Evolutionary conservation across 2,113 vertebrate genomes (phyloP).

Genomic region (Oenanthe oenanthe): DNA sequence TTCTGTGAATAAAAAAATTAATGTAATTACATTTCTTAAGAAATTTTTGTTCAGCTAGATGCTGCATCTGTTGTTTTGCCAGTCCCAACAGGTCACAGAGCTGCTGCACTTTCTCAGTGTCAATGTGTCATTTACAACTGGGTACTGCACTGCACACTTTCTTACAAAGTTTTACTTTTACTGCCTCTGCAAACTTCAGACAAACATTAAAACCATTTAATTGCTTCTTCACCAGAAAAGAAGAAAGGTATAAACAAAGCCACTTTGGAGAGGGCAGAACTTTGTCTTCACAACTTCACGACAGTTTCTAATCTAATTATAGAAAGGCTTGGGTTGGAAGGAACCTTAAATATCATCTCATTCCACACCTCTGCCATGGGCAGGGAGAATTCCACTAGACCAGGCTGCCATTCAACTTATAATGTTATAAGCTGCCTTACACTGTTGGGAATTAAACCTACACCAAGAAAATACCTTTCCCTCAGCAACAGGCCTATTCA

Average conservation of each 20-base stretch:
- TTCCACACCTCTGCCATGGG: neutral
- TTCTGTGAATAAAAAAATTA: no score
- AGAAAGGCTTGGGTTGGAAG: neutral
- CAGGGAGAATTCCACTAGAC: neutral
- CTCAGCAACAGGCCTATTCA: rapidly evolving
- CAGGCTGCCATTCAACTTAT: no score
- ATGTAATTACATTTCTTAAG: neutral
- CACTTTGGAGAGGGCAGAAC: neutral
- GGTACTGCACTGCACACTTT: neutral
- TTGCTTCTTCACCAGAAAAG: neutral
- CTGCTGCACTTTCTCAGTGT: neutral
- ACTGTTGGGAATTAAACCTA: neutral
- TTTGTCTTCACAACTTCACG: neutral
- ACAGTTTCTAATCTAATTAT: neutral
- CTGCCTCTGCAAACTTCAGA: neutral
- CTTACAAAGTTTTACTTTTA: neutral
- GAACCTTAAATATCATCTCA: neutral
- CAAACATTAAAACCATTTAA: neutral
- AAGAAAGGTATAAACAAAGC: neutral
- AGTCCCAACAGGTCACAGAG: neutral
- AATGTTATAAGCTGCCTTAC: rapidly evolving
- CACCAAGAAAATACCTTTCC: neutral
- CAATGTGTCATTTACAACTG: neutral
- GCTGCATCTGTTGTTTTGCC: neutral
- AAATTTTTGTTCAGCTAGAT: neutral